Percentiles rank a stretch among this genome's conserved stretches.
phyloP scores from a whole-genome alignment of 2,888 invertebrate species.

The Prosapia bicincta region DNA sequence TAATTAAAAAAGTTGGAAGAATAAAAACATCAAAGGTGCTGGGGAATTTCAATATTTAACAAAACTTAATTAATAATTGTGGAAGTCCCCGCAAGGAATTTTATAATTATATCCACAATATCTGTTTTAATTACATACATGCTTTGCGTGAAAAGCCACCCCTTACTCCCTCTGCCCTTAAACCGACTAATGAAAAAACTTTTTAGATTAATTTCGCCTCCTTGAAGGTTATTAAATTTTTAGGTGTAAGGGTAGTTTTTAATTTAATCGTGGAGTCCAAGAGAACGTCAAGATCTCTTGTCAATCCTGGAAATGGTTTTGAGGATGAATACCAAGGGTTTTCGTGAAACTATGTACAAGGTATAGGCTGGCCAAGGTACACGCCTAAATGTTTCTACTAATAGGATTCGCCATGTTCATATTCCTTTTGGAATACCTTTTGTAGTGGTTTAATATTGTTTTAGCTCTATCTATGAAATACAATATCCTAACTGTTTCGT shows the following conservation, averaged over 20 bases:
- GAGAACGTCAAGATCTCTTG: not conserved
- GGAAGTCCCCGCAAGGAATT: not conserved
- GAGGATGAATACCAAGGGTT: no score
- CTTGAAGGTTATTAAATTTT: conserved; percentile 28
- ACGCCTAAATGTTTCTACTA: no score
- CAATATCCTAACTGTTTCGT: no score
- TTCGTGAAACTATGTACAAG: no score
- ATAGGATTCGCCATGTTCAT: no score
- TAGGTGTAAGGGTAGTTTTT: conserved; percentile 5
- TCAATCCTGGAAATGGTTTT: not conserved
- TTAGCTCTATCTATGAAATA: no score
- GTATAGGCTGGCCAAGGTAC: no score
- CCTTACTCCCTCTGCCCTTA: conserved; percentile 19
- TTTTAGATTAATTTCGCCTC: conserved; percentile 27
- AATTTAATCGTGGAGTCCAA: not conserved
- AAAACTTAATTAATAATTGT: conserved; percentile 2
- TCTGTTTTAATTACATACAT: not conserved
- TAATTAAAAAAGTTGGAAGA: not conserved
- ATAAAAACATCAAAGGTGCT: not conserved
- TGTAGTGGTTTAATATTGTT: no score
- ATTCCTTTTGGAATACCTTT: no score
- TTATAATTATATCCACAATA: conserved; percentile 2
- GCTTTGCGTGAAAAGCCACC: not conserved
- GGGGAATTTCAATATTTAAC: not conserved
- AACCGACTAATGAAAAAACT: conserved; percentile 28